Evolutionary conservation across 2,888 invertebrate species (phyloP).

Genomic region (Andricus quercusramuli): DNA sequence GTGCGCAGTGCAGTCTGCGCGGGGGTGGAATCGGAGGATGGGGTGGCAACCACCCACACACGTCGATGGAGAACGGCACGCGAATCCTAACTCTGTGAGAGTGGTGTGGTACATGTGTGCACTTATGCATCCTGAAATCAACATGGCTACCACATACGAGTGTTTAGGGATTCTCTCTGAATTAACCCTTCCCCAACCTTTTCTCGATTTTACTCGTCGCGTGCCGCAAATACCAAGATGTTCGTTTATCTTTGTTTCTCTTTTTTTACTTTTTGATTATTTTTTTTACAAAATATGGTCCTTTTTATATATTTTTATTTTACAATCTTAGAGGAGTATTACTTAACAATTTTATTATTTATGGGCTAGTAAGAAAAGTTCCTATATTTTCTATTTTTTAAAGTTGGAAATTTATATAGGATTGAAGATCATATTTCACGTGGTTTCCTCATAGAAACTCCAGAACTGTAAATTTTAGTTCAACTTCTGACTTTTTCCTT

Average conservation of each 20-base stretch:
- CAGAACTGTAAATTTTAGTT: neutral
- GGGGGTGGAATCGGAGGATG: conserved; percentile 52
- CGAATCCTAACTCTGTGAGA: conserved; percentile 3
- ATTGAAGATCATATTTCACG: neutral
- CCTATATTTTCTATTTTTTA: neutral
- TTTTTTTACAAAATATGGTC: neutral
- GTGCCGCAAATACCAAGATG: neutral
- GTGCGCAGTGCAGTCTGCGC: conserved; percentile 77
- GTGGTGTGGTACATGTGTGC: neutral
- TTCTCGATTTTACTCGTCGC: neutral
- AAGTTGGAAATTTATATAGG: neutral
- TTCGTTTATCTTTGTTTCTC: neutral
- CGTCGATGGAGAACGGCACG: conserved; percentile 47
- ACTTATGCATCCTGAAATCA: conserved; percentile 58
- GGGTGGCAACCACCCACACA: conserved; percentile 54
- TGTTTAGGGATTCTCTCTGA: conserved; percentile 46
- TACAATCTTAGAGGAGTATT: too few relatives aligned
- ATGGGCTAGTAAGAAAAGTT: neutral
- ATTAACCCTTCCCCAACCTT: neutral
- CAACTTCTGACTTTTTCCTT: neutral
- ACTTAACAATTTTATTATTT: too few relatives aligned
- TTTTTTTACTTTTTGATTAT: neutral
- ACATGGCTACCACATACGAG: conserved; percentile 63
- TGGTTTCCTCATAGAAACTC: neutral
- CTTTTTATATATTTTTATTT: neutral